Conservation (phyloP, 2,888 invertebrate species). For the Seira musarum region DNA sequence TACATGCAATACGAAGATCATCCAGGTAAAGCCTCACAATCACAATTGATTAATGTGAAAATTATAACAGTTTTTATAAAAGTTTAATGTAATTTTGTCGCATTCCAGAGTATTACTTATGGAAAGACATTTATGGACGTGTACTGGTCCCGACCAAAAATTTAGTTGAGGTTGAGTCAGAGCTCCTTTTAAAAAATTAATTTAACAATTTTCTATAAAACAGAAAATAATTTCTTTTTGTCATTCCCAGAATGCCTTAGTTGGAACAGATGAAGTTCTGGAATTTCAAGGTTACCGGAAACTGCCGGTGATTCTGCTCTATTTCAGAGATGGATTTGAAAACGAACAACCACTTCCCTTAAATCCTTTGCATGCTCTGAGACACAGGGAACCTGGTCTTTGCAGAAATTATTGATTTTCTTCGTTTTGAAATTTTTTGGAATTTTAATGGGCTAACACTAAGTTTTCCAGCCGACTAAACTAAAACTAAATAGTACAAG, state of each 20-base stretch:
- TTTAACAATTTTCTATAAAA: too few species aligned
- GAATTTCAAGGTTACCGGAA: conserved; percentile 56
- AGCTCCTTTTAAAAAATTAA: too few species aligned
- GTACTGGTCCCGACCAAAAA: conserved; percentile 38
- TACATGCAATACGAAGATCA: conserved; percentile 52
- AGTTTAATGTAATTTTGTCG: too few species aligned
- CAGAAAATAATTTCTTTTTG: too few species aligned
- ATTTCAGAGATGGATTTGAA: conserved; percentile 57
- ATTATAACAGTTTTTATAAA: too few species aligned
- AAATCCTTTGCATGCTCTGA: conserved; percentile 45
- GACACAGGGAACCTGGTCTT: conserved; percentile 30
- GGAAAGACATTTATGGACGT: conserved; percentile 56
- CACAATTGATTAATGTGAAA: too few species aligned
- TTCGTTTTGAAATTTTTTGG: too few species aligned
- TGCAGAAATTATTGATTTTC: conserved; percentile 61
- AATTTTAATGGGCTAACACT: too few species aligned
- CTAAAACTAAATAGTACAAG: too few species aligned
- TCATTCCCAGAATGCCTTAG: conserved; percentile 42
- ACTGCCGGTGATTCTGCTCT: conserved; percentile 43
- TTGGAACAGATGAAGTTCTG: conserved; percentile 46
- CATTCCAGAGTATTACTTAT: conserved; percentile 49
- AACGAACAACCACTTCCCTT: conserved; percentile 38
- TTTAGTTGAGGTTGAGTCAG: conserved; percentile 37
- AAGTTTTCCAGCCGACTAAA: too few species aligned
- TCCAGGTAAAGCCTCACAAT: conserved; percentile 24